Conservation (phyloP, 2,888 invertebrate species). For the Pinctada fucata region DNA sequence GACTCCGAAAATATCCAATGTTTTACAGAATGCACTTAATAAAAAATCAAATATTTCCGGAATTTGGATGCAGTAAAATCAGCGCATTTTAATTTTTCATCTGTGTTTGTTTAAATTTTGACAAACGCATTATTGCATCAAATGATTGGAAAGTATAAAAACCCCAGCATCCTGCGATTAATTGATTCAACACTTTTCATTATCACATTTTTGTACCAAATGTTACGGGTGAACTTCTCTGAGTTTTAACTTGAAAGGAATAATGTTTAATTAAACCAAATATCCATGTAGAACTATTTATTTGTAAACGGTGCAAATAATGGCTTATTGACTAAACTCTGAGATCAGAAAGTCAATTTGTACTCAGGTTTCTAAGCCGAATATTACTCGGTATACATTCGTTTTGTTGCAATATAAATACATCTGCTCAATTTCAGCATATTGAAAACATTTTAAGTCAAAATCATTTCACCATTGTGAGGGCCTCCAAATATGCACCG, state of each 20-base stretch:
- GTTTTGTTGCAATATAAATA: constrained; percentile 16
- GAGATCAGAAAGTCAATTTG: constrained; percentile 40
- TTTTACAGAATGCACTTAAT: neutral
- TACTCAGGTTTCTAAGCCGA: constrained; percentile 20
- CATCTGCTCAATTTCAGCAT: constrained; percentile 36
- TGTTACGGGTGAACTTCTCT: constrained; percentile 11
- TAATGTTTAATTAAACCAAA: constrained; percentile 31
- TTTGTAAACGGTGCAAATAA: constrained; percentile 34
- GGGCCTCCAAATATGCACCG: neutral
- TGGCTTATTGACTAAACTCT: constrained; percentile 35
- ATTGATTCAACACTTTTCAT: constrained; percentile 9
- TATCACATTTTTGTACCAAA: constrained; percentile 13
- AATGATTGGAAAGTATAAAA: constrained; percentile 14
- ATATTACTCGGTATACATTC: constrained; percentile 29
- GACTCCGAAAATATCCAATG: neutral
- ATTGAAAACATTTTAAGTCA: constrained; percentile 9
- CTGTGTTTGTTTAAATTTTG: constrained; percentile 1
- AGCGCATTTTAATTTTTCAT: neutral
- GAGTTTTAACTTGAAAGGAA: constrained; percentile 28
- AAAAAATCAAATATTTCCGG: neutral
- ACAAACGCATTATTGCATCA: constrained; percentile 32
- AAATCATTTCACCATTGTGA: neutral
- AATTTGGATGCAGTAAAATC: neutral
- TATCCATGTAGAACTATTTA: constrained; percentile 30
- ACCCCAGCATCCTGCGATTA: constrained; percentile 22